Base-by-base conservation (phyloP, 2,113 vertebrate genomes). In the Reinhardtius hippoglossoides region DNA sequence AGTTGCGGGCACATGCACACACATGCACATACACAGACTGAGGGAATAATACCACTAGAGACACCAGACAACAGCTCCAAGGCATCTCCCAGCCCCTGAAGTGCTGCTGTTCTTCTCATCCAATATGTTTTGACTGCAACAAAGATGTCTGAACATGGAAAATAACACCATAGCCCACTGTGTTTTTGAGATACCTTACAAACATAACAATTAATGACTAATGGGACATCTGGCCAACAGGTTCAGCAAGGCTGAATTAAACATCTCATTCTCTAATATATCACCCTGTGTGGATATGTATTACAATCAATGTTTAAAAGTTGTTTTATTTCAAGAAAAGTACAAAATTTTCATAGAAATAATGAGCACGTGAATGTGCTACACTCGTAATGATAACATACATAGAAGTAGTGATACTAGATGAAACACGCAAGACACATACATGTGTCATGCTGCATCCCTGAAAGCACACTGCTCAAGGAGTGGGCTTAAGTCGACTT, bases 121-220 rank as follows among this genome's bases (percentile, higher is more conserved):
- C 89, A 89, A 90, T 93, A 87, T 94, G 92, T 93, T 94, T 86
- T 87, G 89, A 89, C 89, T 89, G 79, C 78, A 90, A 83, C 89
- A 87, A 87, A 71, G 74, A 82, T 86, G 89, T 87, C 87, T 92
- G 86, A 87, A 86, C 87, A 88, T 83, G 88, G 85, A 91, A 88
- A 93, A 94, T 91, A 91, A 92, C 88, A 91, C 60, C 78, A 81
- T 67, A 81, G 76, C 85, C 89, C 77, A 80, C 82, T 87, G 86
- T 82, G 87, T 81, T 83, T 85, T 72, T 12, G 69, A 87, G 84
- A 80, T 82, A 80, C 88, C 88, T 85, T 46, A 80, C 5, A 81
- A 85, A 89, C 87, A 78, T 58, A 87, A 87, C 80, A 87, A 88
- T 91, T 90, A 92, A 93, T 90, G 88, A 93, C 86, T 87, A 77